Evolutionary conservation across 1,140 invertebrate genomes (phyloP), one percentile per base, ranked within the genome.

Genomic region (Bombus waltoni): DNA sequence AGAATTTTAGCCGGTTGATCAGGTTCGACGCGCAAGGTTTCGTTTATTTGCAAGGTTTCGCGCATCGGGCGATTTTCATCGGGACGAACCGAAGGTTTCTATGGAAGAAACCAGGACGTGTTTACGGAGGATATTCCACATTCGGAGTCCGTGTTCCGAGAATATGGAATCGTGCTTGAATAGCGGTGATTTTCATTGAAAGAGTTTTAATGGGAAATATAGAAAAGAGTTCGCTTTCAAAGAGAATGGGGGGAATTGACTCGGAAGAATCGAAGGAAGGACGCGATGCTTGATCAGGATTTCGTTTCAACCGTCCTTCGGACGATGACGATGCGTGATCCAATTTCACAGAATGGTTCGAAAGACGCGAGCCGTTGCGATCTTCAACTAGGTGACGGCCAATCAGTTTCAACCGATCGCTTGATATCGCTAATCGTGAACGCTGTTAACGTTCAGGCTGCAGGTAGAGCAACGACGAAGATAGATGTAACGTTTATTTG

Each of bases 201-300:
- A 73, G 28, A 74, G 32, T 74, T 53, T 74, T 74, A 74, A 74
- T 53, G 73, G 42, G 71, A 25, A 53, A 74, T 53, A 44, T 53
- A 74, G 32, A 53, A 53, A 13, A 53, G 35, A 73, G 71, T 73
- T 35, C 22, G 38, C 42, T 53, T 38, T 53, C 11, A 2, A 28
- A 44, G 73, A 35, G n/a, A 2, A 2, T 22, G 13, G 11, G 22
- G 22, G 25, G 57, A 75, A 75, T 75, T 75, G 73, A 75, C 35
- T 75, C 9, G 11, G 32, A 75, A 57, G 44, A 38, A 25, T 53
- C 32, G 32, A 1, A 22, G 32, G n/a, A 18, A 32, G 72, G 72
- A 18, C 9, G 70, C 11, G 28, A 1, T 10, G 71, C 22, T 44
- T 44, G 32, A 35, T 75, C 25, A 35, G 38, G 53, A 38, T 32